Evolutionary conservation across 2,113 vertebrate species (phyloP), one percentile per base, ranked within the genome.

Genomic region (Chionodraco myersi): DNA sequence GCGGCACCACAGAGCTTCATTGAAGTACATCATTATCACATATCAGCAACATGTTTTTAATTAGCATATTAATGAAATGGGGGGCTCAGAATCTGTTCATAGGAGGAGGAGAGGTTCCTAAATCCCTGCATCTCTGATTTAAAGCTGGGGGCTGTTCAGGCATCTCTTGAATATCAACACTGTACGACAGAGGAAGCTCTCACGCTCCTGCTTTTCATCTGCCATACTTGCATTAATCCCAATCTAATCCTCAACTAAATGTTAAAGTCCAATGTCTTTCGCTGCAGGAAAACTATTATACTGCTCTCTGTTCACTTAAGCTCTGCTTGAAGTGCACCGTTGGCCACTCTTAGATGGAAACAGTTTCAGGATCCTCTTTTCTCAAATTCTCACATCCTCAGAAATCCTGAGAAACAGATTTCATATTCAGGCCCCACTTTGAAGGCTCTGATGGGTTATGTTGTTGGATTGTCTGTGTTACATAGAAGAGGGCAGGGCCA

Each of bases 151-250:
- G 53, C 65, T 86, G 75, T 76, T 61, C 64, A 69, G 82, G 78
- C 80, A 80, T 84, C 77, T 84, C 65, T 53, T 70, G 77, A 89
- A 92, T 90, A 89, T 88, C 79, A 89, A 89, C 64, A 76, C 64
- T 71, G 58, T 36, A 74, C 74, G 75, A 79, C 79, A 75, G 77
- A 68, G 62, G 75, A 77, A 49, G 67, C 64, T 82, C 69, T 62
- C 64, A 21, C 6, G 2, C 21, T 60, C 26, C 65, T 75, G 23
- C 58, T 58, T 71, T 58, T 74, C 13, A 63, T 83, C 79, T 62
- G 60, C 71, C 60, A 61, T 23, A 67, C 56, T 67, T 72, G 66
- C 52, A 68, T 81, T 87, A 87, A 90, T 75, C 77, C 72, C 52
- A 16, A 52, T 73, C 56, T 84, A 89, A 91, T 88, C 87, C 84